A percentile compares a stretch with the other conserved stretches of the same genome.
These are phyloP conservation scores for Poecilia latipinna DNA, from an alignment of 2,113 vertebrate species.

Conservation along the genomic window DNA sequence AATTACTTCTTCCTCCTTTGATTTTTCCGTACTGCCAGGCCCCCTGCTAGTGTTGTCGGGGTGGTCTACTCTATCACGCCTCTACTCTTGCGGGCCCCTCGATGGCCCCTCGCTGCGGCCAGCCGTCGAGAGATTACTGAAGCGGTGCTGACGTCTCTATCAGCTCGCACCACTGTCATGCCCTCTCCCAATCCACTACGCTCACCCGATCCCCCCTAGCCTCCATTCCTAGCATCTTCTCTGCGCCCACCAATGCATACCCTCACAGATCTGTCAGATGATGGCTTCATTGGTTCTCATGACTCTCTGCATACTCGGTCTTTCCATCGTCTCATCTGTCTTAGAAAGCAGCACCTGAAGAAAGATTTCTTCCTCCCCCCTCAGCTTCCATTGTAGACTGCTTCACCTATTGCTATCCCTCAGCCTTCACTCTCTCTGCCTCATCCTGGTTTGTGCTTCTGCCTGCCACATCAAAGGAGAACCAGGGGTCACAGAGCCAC, in stretches of 20 bases:
- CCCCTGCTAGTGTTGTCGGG: conserved; percentile 85
- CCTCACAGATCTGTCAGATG: conserved; percentile 92
- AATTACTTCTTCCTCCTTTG: conserved; percentile 93
- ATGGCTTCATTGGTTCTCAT: conserved; percentile 88
- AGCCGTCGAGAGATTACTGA: conserved; percentile 90
- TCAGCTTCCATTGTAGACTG: conserved; percentile 74
- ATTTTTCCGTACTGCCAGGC: conserved; percentile 86
- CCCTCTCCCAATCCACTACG: conserved; percentile 76
- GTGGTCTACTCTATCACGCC: conserved; percentile 92
- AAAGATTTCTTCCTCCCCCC: conserved; percentile 43
- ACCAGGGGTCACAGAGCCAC: conserved; percentile 95
- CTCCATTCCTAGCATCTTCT: conserved; percentile 52
- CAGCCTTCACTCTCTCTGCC: conserved; percentile 76
- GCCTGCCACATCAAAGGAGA: conserved; percentile 97
- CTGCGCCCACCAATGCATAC: conserved; percentile 69
- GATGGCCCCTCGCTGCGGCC: conserved; percentile 87
- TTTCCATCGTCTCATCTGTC: conserved; percentile 64
- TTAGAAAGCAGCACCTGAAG: conserved; percentile 59
- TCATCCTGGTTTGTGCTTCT: conserved; percentile 82
- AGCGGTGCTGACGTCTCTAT: conserved; percentile 94
- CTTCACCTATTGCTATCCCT: conserved; percentile 87
- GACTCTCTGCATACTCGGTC: conserved; percentile 68
- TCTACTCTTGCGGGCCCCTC: conserved; percentile 82
- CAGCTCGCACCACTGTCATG: conserved; percentile 84
- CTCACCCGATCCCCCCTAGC: conserved; percentile 48